A percentile compares a stretch with the other conserved stretches of the same genome.
Conservation (phyloP, 2,113 vertebrate genomes). For the Xiphophorus couchianus region DNA sequence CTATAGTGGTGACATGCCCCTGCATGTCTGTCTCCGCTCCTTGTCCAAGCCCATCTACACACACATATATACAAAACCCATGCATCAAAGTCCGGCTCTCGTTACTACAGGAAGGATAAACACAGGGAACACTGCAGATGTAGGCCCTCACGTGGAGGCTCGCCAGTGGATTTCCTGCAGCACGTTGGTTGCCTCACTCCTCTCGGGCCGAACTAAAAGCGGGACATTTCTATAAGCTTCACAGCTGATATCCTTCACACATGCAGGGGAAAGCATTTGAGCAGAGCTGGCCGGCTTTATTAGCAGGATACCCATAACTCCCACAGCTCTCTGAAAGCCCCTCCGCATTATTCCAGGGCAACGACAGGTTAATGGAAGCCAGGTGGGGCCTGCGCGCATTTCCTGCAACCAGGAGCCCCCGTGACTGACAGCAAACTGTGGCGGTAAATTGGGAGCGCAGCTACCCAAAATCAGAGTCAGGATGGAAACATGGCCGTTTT, state of each 20-base stretch:
- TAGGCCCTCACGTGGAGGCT: constrained; percentile 49
- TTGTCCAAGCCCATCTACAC: constrained; percentile 41
- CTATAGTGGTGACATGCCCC: constrained; percentile 20
- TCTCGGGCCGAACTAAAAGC: constrained; percentile 37
- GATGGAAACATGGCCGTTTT: constrained; percentile 57
- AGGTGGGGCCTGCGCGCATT: constrained; percentile 60
- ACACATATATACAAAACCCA: constrained; percentile 54
- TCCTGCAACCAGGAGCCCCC: constrained; percentile 32
- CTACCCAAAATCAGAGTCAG: constrained; percentile 46
- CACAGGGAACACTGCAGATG: constrained; percentile 56
- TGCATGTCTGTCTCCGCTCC: constrained; percentile 61
- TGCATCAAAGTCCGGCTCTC: constrained; percentile 58
- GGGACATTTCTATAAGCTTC: constrained; percentile 36
- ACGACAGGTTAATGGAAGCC: constrained; percentile 72
- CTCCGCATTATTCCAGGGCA: constrained; percentile 65
- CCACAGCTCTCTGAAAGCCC: constrained; percentile 50
- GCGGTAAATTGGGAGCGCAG: constrained; percentile 47
- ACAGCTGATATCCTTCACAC: constrained; percentile 53
- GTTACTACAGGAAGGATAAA: constrained; percentile 61
- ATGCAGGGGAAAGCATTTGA: constrained; percentile 28
- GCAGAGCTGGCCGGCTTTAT: constrained; percentile 50
- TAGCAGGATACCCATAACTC: constrained; percentile 56
- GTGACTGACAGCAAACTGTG: constrained; percentile 67
- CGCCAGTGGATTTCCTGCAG: constrained; percentile 34
- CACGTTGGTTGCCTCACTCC: constrained; percentile 18